Evolutionary conservation across 1,140 invertebrate species (phyloP), one percentile per base, ranked within the genome.

Genomic region (Heliconius melpomene): DNA sequence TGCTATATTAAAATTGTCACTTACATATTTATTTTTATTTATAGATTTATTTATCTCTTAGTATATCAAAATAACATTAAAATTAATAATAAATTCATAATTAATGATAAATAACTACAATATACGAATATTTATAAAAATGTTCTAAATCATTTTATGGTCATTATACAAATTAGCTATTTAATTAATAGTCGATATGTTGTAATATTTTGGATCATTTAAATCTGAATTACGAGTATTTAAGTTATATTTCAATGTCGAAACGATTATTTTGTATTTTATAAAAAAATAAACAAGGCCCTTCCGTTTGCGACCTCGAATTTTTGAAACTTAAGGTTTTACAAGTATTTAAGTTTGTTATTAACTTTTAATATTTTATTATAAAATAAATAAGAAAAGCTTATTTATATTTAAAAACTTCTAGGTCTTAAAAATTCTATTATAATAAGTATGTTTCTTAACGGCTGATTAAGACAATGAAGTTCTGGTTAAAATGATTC

Each of bases 111-210:
- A 66, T 66, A 26, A 66, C 11, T 11, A 11, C n/a, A 29, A 66
- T 23, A 13, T 36, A 32, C 29, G 29, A 32, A 1, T 26, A 29
- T 16, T 66, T 66, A 66, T 16, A 11, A 57, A 3, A 57, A n/a
- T 23, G 7, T 2, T 38, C 2, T 72, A 72, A 36, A 72, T 40
- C 36, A 72, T 72, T 72, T 36, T 36, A 52, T 32, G 7, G 6
- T 36, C 16, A 57, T 54, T 26, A 74, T n/a, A 52, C 11, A 52
- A 75, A 66, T 75, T 36, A 23, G 40, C 7, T 40, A 38, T 13
- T 23, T 26, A 40, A 75, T 66, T 75, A 75, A 40, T 66, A 75
- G 40, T 40, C 46, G 57, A 66, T 76, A 66, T 40, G 57, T 76
- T 32, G 32, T 70, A 60, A 76, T 26, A 70, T 76, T 76, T 40